Conservation (phyloP, 2,113 vertebrate genomes). For the Pitta sordida region DNA sequence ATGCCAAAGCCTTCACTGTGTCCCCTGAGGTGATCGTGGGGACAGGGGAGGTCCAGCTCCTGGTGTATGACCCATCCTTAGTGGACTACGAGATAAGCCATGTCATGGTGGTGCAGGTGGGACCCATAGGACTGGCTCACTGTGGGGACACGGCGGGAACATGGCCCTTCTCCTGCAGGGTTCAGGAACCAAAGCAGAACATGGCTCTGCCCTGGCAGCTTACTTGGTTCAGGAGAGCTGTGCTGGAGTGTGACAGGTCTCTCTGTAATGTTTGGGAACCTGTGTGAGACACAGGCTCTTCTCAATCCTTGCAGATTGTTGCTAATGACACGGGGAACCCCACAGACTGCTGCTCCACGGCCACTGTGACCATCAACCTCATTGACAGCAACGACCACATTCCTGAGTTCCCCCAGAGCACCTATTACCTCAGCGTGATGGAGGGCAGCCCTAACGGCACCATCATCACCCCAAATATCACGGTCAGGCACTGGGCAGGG, state of each 20-base stretch:
- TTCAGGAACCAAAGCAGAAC: neutral
- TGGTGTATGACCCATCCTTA: constrained; percentile 61
- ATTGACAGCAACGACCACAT: constrained; percentile 86
- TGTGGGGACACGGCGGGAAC: neutral
- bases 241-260: neutral
- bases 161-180: neutral
- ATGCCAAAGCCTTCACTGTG: constrained; percentile 77
- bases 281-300: neutral
- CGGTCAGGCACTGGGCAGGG: constrained; percentile 60
- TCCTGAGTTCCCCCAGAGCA: constrained; percentile 74
- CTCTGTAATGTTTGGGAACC: neutral
- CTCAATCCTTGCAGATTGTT: constrained; percentile 75
- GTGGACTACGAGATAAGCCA: constrained; percentile 82
- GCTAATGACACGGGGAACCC: constrained; percentile 72
- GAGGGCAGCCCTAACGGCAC: constrained; percentile 77
- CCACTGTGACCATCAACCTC: constrained; percentile 81
- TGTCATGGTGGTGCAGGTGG: constrained; percentile 80
- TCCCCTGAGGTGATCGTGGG: constrained; percentile 53
- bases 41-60: constrained; percentile 74
- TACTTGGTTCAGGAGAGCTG: neutral
- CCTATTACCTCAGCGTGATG: constrained; percentile 66
- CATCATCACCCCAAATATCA: constrained; percentile 57
- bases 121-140: neutral
- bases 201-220: neutral
- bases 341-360: constrained; percentile 58